A percentile compares a stretch with the other conserved stretches of the same genome.
Conservation (phyloP, 2,888 invertebrate genomes). For the Neocrepidodera transversa region DNA sequence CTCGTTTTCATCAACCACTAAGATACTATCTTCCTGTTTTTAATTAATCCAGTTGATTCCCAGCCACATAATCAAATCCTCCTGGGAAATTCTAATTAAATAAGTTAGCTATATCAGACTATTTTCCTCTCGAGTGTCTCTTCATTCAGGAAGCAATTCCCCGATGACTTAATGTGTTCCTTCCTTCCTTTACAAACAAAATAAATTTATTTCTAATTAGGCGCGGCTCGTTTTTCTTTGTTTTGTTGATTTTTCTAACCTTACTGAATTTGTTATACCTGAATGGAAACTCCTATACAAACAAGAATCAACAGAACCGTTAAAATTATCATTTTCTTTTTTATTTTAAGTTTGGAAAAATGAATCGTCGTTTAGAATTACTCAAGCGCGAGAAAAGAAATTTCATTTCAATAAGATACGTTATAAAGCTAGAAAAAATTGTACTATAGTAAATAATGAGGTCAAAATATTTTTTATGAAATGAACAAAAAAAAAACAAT, state of each 20-base stretch:
- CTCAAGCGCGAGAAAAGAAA: too few species aligned
- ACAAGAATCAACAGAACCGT: too few species aligned
- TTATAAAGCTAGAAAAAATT: too few species aligned
- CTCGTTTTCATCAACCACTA: neutral
- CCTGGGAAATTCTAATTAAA: constrained; percentile 37
- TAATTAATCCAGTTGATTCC: constrained; percentile 36
- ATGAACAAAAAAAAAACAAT: too few species aligned
- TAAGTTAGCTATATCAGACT: constrained; percentile 35
- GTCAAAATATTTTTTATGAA: too few species aligned
- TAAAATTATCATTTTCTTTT: too few species aligned
- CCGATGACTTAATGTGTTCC: constrained; percentile 22
- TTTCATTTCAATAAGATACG: too few species aligned
- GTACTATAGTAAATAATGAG: too few species aligned
- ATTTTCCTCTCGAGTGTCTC: constrained; percentile 21
- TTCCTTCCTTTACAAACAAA: constrained; percentile 4
- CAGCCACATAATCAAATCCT: constrained; percentile 36
- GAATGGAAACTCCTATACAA: neutral
- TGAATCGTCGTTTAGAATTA: too few species aligned
- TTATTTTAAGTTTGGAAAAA: too few species aligned
- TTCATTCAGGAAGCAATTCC: constrained; percentile 10
- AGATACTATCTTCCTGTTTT: constrained; percentile 30
- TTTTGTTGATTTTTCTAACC: neutral
- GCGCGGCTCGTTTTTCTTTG: too few species aligned
- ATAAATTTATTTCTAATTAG: constrained; percentile 19
- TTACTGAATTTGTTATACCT: neutral